Evolutionary conservation across 2,888 invertebrate species (phyloP).

Genomic region (Drosophila anomalata): DNA sequence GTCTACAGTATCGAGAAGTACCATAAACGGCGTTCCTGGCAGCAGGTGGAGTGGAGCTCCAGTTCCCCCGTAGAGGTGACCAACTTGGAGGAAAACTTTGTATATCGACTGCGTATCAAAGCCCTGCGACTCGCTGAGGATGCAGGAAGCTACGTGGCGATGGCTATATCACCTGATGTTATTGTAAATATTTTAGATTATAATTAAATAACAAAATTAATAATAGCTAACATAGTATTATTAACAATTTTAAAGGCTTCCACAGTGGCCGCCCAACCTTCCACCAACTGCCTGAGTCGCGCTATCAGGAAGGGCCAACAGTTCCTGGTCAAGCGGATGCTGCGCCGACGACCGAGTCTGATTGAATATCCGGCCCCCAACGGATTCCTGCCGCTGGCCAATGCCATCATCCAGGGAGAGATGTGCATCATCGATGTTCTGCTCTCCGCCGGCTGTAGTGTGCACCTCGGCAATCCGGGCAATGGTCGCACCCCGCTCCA

Average conservation of each 20-base stretch:
- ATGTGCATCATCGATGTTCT: slow-evolving; percentile 82
- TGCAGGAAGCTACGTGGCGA: slow-evolving; percentile 59
- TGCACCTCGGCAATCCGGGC: slow-evolving; percentile 79
- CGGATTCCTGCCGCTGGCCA: slow-evolving; percentile 82
- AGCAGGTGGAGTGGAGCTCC: slow-evolving; percentile 79
- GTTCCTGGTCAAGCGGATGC: slow-evolving; percentile 81
- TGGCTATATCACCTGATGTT: slow-evolving; percentile 73
- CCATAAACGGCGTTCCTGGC: slow-evolving; percentile 78
- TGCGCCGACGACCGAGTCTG: slow-evolving; percentile 78
- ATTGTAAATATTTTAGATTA: slow-evolving; percentile 65
- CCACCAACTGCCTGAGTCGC: slow-evolving; percentile 79
- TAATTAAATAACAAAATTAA: no score
- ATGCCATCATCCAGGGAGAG: slow-evolving; percentile 81
- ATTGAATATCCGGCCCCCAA: slow-evolving; percentile 82
- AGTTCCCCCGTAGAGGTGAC: slow-evolving; percentile 63
- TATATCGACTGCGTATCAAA: slow-evolving; percentile 78
- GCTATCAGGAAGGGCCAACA: slow-evolving; percentile 83
- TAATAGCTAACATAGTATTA: no score
- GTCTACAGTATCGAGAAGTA: slow-evolving; percentile 82
- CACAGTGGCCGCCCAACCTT: slow-evolving; percentile 78
- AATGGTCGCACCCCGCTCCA: slow-evolving; percentile 82
- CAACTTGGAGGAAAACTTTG: slow-evolving; percentile 82
- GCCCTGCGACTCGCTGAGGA: slow-evolving; percentile 67
- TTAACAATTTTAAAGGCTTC: slow-evolving; percentile 66
- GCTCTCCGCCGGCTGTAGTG: slow-evolving; percentile 79